Evolutionary conservation across 2,797 vertebrate species (phyloP).

Genomic region (Urosaurus nigricauda): DNA sequence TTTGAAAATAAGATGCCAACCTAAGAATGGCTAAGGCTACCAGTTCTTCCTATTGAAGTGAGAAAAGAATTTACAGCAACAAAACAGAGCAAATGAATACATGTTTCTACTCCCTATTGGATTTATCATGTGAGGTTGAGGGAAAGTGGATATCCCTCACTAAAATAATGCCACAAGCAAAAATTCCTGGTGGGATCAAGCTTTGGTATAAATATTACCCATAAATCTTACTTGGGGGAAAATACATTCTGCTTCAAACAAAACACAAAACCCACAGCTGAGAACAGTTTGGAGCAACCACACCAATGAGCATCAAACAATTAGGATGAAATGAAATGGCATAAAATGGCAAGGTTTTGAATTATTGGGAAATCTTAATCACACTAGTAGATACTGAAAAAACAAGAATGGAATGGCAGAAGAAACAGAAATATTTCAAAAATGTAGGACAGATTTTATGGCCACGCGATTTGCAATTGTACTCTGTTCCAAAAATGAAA

Average conservation of each 20-base stretch:
- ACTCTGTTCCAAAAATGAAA: too few species aligned
- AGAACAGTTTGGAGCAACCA: background rate
- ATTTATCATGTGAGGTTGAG: background rate
- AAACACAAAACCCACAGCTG: background rate
- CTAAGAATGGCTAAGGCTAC: background rate
- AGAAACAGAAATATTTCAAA: background rate
- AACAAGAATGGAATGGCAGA: background rate
- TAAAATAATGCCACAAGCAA: constrained; percentile 37
- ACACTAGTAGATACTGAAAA: background rate
- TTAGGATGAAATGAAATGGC: background rate
- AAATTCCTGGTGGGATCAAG: background rate
- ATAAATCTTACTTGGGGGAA: background rate
- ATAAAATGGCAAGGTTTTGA: background rate
- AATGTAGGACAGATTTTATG: background rate
- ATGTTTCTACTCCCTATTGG: constrained; percentile 17
- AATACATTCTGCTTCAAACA: background rate
- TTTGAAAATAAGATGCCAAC: constrained; percentile 26
- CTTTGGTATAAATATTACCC: constrained; percentile 3
- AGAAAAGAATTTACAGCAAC: background rate
- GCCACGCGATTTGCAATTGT: too few species aligned
- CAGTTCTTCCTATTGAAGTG: background rate
- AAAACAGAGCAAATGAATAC: constrained; percentile 3
- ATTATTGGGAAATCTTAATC: background rate
- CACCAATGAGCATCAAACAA: background rate
- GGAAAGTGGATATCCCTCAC: background rate